phyloP scores from a whole-genome alignment of 2,888 invertebrate species.

The Agrochola lota region DNA sequence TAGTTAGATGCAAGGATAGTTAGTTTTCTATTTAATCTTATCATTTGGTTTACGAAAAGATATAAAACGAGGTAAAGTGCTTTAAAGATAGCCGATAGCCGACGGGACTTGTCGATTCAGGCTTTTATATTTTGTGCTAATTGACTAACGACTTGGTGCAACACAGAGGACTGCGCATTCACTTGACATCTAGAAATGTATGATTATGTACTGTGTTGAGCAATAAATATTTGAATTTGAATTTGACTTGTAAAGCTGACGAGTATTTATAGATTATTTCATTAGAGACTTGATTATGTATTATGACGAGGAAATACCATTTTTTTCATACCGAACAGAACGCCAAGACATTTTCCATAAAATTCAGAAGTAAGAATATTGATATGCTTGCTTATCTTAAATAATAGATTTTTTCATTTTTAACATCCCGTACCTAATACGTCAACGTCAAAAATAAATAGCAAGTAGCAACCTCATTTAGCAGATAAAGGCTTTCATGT shows the following conservation, averaged over 20 bases:
- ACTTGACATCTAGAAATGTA: too few species aligned
- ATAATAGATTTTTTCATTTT: too few species aligned
- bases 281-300: not conserved
- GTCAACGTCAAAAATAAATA: too few species aligned
- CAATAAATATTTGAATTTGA: too few species aligned
- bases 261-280: conserved; percentile 14
- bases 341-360: not conserved
- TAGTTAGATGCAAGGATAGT: not conserved
- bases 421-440: too few species aligned
- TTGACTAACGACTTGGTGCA: conserved; percentile 32
- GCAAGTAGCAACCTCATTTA: not conserved
- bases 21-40: not conserved
- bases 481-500: conserved; percentile 8
- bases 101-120: not conserved
- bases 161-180: too few species aligned
- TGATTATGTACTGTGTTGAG: too few species aligned
- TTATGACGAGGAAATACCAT: too few species aligned
- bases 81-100: not conserved
- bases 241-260: conserved; percentile 4
- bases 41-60: not conserved
- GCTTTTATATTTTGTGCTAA: conserved; percentile 6
- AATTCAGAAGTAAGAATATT: not conserved
- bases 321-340: too few species aligned
- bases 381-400: not conserved
- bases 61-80: not conserved